Percentiles rank a stretch among this genome's conserved stretches.
These are phyloP conservation scores for Lithosia quadra DNA, from an alignment of 2,888 invertebrate species.

Conservation along the genomic window DNA sequence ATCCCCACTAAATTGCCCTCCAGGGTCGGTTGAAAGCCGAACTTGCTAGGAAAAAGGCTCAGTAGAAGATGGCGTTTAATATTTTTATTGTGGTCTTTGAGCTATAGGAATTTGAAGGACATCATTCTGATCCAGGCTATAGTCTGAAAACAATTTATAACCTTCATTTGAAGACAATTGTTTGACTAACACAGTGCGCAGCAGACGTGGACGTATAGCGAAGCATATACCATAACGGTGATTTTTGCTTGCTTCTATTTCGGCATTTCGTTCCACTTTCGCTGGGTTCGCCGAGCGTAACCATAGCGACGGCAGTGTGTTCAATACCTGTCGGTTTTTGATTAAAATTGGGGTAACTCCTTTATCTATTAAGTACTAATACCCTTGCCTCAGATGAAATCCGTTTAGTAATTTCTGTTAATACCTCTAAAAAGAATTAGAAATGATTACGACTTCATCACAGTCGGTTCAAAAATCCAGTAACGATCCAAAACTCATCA, in stretches of 20 bases:
- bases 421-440: too few relatives aligned
- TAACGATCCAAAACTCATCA: not conserved
- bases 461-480: too few relatives aligned
- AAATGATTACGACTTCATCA: too few relatives aligned
- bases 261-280: constrained; percentile 78
- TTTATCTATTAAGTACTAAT: constrained; percentile 13
- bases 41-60: too few relatives aligned
- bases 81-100: not conserved
- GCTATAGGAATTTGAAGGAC: not conserved
- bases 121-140: not conserved
- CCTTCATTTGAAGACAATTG: constrained; percentile 4
- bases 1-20: too few relatives aligned
- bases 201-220: constrained; percentile 38
- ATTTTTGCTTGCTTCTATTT: constrained; percentile 64
- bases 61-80: too few relatives aligned
- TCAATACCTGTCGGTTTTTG: constrained; percentile 62
- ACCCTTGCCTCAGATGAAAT: not conserved
- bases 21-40: too few relatives aligned
- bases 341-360: constrained; percentile 37
- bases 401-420: not conserved
- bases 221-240: constrained; percentile 61
- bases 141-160: not conserved
- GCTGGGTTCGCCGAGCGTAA: constrained; percentile 68
- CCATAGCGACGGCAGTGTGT: constrained; percentile 72
- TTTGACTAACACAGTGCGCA: constrained; percentile 31